Evolutionary conservation across 2,888 invertebrate genomes (phyloP).

Genomic region (Malthinus flaveolus): DNA sequence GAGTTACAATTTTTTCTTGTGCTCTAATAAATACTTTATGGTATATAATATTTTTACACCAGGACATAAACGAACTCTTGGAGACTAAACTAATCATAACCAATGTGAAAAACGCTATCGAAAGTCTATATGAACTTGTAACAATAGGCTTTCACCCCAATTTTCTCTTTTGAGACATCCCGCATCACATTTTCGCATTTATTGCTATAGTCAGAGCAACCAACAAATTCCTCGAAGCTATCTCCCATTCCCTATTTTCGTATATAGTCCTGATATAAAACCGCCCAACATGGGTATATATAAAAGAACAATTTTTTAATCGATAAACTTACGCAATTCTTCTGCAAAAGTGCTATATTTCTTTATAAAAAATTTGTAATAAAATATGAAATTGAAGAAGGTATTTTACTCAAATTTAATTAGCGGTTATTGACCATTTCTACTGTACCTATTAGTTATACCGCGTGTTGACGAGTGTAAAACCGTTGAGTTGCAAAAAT

Average conservation of each 20-base stretch:
- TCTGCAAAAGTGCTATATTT: not conserved
- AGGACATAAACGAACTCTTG: too few relatives aligned
- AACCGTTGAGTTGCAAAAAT: too few relatives aligned
- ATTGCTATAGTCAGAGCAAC: constrained; percentile 11
- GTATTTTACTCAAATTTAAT: too few relatives aligned
- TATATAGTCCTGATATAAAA: constrained; percentile 5
- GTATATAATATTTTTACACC: too few relatives aligned
- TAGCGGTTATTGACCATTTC: too few relatives aligned
- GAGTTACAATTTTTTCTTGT: too few relatives aligned
- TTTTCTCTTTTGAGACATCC: constrained; percentile 18
- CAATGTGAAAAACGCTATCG: not conserved
- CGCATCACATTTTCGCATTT: constrained; percentile 22
- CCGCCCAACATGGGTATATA: not conserved
- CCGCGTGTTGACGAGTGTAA: too few relatives aligned
- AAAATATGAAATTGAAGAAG: too few relatives aligned
- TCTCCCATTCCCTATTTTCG: constrained; percentile 2
- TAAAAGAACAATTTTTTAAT: constrained; percentile 1
- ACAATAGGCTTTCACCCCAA: constrained; percentile 20
- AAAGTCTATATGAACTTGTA: constrained; percentile 10
- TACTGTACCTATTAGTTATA: too few relatives aligned
- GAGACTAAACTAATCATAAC: not conserved
- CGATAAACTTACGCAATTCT: not conserved
- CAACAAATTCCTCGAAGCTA: constrained; percentile 13
- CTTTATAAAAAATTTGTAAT: not conserved
- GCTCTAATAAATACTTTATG: too few relatives aligned